Conservation (phyloP, 2,888 invertebrate species). For the Watsonalla binaria region DNA sequence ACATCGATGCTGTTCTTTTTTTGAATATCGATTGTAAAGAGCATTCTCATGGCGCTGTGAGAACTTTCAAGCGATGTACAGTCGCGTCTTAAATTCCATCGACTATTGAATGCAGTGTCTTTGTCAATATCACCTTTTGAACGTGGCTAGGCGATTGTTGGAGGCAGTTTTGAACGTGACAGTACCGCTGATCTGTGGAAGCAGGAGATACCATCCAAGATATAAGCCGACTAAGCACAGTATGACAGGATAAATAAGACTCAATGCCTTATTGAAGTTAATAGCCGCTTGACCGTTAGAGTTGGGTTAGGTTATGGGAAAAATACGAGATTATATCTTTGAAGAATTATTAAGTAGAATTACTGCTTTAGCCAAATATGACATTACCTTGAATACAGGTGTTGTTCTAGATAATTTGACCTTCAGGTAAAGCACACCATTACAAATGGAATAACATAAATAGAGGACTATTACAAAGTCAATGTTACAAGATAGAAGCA, state of each 20-base stretch:
- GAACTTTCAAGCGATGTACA: conserved; percentile 62
- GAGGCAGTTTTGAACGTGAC: conserved; percentile 36
- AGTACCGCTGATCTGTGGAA: conserved; percentile 39
- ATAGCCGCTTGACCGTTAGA: conserved; percentile 32
- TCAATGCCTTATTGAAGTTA: conserved; percentile 37
- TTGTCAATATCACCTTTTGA: conserved; percentile 42
- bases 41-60: conserved; percentile 75
- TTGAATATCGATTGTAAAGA: conserved; percentile 77
- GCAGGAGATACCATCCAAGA: conserved; percentile 36
- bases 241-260: conserved; percentile 34
- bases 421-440: too few species aligned
- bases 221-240: conserved; percentile 27
- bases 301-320: conserved; percentile 16
- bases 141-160: conserved; percentile 24
- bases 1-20: conserved; percentile 74
- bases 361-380: neutral
- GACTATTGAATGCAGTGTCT: conserved; percentile 51
- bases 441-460: too few species aligned
- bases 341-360: neutral
- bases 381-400: too few species aligned
- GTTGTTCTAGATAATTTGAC: too few species aligned
- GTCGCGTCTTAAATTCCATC: conserved; percentile 61
- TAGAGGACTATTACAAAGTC: neutral
- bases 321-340: neutral
- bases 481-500: neutral